Evolutionary conservation across 2,888 invertebrate genomes (phyloP).

Genomic region (Cheilosia vulpina): DNA sequence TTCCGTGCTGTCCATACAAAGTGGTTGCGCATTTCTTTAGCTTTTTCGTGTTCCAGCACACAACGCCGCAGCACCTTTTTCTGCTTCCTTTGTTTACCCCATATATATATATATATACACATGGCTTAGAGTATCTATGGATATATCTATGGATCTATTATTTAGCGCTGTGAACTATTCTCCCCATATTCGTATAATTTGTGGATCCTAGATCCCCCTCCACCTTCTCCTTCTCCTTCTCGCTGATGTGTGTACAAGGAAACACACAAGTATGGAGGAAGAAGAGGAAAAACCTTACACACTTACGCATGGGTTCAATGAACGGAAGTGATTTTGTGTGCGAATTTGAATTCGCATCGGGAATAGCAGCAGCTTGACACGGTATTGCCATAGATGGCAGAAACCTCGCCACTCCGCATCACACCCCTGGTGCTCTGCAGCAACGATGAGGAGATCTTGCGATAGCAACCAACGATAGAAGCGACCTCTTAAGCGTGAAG

Average conservation of each 20-base stretch:
- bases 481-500: constrained; percentile 23
- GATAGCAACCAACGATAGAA: constrained; percentile 16
- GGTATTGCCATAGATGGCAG: constrained; percentile 13
- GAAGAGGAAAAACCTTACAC: constrained; percentile 61
- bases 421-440: background rate
- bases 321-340: constrained; percentile 81
- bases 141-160: constrained; percentile 46
- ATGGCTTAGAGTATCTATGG: background rate
- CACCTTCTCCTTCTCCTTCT: background rate
- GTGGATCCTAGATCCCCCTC: constrained; percentile 6
- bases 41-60: constrained; percentile 54
- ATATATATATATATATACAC: constrained; percentile 7
- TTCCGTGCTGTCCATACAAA: constrained; percentile 70
- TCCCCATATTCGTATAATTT: constrained; percentile 62
- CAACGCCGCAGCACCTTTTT: constrained; percentile 20
- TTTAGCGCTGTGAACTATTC: constrained; percentile 66
- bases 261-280: constrained; percentile 40
- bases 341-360: constrained; percentile 66
- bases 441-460: constrained; percentile 25
- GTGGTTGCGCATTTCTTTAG: constrained; percentile 72
- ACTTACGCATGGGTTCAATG: constrained; percentile 82
- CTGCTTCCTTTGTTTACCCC: constrained; percentile 58
- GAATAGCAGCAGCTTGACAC: constrained; percentile 10
- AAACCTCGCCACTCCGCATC: constrained; percentile 1
- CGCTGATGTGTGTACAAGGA: constrained; percentile 28